phyloP scores from a whole-genome alignment of 2,888 invertebrate genomes.

The Tethea ocularis region DNA sequence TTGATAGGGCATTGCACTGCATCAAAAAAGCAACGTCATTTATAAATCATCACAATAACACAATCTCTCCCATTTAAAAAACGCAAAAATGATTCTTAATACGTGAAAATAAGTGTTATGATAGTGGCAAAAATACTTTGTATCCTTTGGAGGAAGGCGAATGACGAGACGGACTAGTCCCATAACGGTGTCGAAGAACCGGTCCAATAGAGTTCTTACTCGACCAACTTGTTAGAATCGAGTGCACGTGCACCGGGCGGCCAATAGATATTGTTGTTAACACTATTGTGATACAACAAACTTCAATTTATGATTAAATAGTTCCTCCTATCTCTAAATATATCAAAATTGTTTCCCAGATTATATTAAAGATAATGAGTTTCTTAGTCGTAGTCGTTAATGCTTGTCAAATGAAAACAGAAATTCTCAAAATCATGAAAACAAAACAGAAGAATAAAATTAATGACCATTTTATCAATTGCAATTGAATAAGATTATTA shows the following conservation, averaged over 20 bases:
- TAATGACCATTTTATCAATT: no score
- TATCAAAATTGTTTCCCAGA: neutral
- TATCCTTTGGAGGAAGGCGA: conserved; percentile 18
- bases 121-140: conserved; percentile 22
- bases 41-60: conserved; percentile 2
- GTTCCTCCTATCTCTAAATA: neutral
- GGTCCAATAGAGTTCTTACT: conserved; percentile 46
- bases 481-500: no score
- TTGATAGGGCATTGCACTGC: conserved; percentile 10
- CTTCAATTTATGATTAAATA: neutral
- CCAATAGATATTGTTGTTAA: neutral
- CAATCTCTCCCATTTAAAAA: neutral
- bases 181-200: conserved; percentile 59
- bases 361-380: neutral
- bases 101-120: conserved; percentile 10
- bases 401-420: no score
- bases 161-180: conserved; percentile 26
- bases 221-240: conserved; percentile 23
- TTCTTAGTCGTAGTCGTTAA: no score
- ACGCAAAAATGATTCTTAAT: conserved; percentile 2
- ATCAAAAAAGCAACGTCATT: neutral
- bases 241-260: conserved; percentile 27
- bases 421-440: no score
- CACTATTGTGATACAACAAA: neutral
- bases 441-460: no score